Evolutionary conservation across 2,113 vertebrate genomes (phyloP).

Genomic region (Protobothrops mucrosquamatus): DNA sequence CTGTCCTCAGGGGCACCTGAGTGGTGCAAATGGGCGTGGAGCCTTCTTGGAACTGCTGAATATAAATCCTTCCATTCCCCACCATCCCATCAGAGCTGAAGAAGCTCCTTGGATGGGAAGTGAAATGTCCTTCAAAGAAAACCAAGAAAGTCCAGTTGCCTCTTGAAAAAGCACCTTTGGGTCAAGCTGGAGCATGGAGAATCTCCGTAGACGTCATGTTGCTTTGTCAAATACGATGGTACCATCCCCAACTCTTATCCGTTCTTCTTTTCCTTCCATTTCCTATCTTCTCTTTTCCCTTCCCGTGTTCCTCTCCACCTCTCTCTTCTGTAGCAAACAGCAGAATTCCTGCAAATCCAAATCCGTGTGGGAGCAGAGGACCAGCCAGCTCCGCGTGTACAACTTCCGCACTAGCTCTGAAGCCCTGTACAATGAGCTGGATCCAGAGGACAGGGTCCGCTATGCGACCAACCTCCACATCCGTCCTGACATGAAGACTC

Average conservation of each 20-base stretch:
- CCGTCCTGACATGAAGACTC: conserved; percentile 89
- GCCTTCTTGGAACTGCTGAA: too few species aligned
- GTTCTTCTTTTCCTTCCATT: not conserved
- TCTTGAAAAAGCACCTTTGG: too few species aligned
- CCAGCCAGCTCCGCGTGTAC: conserved; percentile 87
- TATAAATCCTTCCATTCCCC: too few species aligned
- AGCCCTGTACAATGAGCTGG: conserved; percentile 89
- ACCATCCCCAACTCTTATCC: not conserved
- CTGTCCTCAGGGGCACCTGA: too few species aligned
- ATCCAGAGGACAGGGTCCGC: conserved; percentile 81
- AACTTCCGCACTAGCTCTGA: conserved; percentile 89
- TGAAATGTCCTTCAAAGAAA: too few species aligned
- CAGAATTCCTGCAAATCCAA: conserved; percentile 86
- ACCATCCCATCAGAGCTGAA: too few species aligned
- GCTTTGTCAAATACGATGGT: rapidly evolving
- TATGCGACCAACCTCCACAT: conserved; percentile 81
- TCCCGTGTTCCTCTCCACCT: not conserved
- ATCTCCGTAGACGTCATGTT: too few species aligned
- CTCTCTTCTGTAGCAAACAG: conserved; percentile 81
- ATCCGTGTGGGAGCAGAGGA: conserved; percentile 94
- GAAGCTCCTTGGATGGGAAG: too few species aligned
- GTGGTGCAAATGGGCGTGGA: too few species aligned
- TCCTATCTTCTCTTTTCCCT: not conserved
- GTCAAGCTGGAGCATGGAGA: too few species aligned
- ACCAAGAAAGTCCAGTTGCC: too few species aligned